phyloP scores from a whole-genome alignment of 2,113 vertebrate genomes.

The Cebidichthys violaceus region DNA sequence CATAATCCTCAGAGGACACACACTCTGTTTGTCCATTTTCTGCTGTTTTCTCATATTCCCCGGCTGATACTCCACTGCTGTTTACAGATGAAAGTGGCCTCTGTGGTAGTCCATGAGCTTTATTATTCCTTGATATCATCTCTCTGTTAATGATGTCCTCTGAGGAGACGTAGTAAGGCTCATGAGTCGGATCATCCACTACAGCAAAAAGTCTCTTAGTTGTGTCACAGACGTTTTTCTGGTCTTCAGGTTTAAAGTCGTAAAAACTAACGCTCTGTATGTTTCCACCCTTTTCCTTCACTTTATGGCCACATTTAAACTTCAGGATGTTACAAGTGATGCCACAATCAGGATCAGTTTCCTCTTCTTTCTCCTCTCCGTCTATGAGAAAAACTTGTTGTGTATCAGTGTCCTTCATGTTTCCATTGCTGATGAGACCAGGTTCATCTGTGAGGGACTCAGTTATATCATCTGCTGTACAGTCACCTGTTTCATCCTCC shows the following conservation, averaged over 20 bases:
- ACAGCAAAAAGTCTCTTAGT: constrained; percentile 13
- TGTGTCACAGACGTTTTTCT: constrained; percentile 31
- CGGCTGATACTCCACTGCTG: constrained; percentile 1
- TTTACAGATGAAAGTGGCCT: constrained; percentile 10
- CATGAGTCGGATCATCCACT: constrained; percentile 27
- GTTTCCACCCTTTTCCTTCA: constrained; percentile 42
- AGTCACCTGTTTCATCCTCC: constrained; percentile 32
- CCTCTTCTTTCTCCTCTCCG: constrained; percentile 50
- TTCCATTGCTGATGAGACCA: constrained; percentile 20
- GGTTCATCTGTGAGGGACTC: constrained; percentile 56
- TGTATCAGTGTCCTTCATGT: constrained; percentile 2
- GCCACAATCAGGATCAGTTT: constrained; percentile 51
- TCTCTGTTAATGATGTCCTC: constrained; percentile 67
- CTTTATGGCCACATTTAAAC: constrained; percentile 47
- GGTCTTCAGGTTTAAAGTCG: constrained; percentile 25
- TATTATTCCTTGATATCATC: constrained; percentile 32
- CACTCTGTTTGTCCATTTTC: constrained; percentile 59
- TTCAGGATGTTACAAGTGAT: constrained; percentile 56
- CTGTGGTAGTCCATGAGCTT: constrained; percentile 4
- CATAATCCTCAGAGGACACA: constrained; percentile 55
- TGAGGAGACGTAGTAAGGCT: constrained; percentile 69
- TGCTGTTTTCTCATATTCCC: constrained; percentile 47
- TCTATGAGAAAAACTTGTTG: constrained; percentile 34
- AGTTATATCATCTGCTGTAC: constrained; percentile 50
- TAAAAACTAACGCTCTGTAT: constrained; percentile 38